A percentile compares a stretch with the other conserved stretches of the same genome.
Evolutionary conservation across 2,113 vertebrate genomes (phyloP).

Genomic region (Daubentonia madagascariensis): DNA sequence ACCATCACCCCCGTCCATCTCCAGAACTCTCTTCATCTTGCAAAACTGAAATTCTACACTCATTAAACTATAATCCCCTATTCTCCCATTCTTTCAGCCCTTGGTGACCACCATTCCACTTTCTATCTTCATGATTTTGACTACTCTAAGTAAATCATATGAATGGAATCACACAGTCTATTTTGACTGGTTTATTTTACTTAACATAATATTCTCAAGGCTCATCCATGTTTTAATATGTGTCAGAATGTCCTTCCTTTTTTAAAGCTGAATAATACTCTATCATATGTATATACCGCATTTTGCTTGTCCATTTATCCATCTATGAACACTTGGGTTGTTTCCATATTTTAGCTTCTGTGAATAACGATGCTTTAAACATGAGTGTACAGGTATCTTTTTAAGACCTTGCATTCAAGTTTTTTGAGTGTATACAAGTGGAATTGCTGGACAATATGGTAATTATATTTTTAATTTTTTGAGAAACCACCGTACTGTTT

Average conservation of each 20-base stretch:
- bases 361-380: neutral
- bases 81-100: neutral
- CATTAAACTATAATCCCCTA: neutral
- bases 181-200: neutral
- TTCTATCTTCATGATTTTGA: neutral
- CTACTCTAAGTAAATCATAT: neutral
- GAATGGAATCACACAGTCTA: neutral
- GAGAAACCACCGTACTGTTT: neutral
- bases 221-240: neutral
- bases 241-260: neutral
- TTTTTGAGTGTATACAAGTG: neutral
- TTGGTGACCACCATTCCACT: neutral
- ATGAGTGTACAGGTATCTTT: neutral
- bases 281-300: neutral
- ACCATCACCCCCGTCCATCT: neutral
- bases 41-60: neutral
- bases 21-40: neutral
- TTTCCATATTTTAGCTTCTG: neutral
- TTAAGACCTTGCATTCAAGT: neutral
- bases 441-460: neutral
- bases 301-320: neutral
- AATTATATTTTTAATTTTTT: neutral
- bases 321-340: neutral
- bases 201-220: neutral
- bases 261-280: neutral